phyloP scores from a whole-genome alignment of 2,113 vertebrate species.

The Mixornis gularis region DNA sequence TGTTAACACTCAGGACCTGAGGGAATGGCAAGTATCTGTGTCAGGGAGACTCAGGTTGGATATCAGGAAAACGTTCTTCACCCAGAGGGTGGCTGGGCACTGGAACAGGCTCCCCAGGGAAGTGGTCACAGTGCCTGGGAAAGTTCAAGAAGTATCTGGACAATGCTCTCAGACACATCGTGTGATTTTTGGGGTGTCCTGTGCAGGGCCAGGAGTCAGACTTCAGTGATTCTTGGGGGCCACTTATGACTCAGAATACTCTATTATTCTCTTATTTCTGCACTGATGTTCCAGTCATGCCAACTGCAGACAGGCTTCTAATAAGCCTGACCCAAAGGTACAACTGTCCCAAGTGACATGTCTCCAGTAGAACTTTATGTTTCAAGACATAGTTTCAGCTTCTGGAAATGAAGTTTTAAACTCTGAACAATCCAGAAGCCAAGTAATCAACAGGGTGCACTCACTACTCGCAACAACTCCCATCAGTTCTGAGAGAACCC shows the following conservation, averaged over 20 bases:
- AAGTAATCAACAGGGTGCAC: neutral
- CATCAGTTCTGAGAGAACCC: neutral
- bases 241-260: neutral
- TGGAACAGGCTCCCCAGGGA: neutral
- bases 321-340: neutral
- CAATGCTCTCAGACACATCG: neutral
- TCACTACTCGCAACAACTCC: neutral
- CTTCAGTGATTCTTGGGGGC: neutral
- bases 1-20: neutral
- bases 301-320: neutral
- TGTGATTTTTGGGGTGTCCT: neutral
- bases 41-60: too few species aligned
- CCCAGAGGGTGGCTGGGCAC: accelerated
- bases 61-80: neutral
- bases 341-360: neutral
- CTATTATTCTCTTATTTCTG: neutral
- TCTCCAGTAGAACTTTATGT: neutral
- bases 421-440: neutral
- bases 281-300: neutral
- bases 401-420: neutral
- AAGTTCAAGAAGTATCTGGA: neutral
- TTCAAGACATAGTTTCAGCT: neutral
- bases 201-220: neutral
- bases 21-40: neutral
- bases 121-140: neutral